phyloP scores from a whole-genome alignment of 2,113 vertebrate species.

The Zeus faber region DNA sequence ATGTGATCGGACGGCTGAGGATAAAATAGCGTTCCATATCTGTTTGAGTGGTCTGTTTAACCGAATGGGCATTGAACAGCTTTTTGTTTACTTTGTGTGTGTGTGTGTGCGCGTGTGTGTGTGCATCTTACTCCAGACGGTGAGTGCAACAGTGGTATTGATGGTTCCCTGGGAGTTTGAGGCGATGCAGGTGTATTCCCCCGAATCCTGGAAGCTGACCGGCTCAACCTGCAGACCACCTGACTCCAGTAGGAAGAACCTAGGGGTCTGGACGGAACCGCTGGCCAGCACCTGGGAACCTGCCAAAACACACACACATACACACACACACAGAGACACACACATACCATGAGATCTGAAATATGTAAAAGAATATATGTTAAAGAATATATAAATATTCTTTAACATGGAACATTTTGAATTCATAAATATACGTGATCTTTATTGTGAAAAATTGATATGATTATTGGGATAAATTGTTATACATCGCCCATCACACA shows the following conservation, averaged over 20 bases:
- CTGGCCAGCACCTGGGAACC: constrained; percentile 85
- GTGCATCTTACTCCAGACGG: constrained; percentile 87
- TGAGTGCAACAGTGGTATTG: constrained; percentile 79
- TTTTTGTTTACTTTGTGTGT: constrained; percentile 25
- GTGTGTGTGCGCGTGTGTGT: constrained; percentile 4
- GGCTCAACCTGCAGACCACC: constrained; percentile 86
- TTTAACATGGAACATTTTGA: no score
- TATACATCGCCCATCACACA: no score
- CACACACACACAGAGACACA: not conserved
- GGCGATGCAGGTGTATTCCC: constrained; percentile 86
- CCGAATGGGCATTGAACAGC: constrained; percentile 38
- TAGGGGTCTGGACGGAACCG: constrained; percentile 83
- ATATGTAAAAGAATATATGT: no score
- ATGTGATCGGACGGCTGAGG: constrained; percentile 30
- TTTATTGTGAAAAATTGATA: no score
- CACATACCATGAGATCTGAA: no score
- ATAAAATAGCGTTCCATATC: constrained; percentile 44
- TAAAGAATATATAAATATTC: no score
- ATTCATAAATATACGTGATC: no score
- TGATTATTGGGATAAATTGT: no score
- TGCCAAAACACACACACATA: constrained; percentile 52
- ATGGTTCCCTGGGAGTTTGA: constrained; percentile 81
- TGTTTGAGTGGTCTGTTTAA: constrained; percentile 33
- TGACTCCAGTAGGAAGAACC: constrained; percentile 87
- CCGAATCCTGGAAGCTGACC: constrained; percentile 82